A percentile compares a stretch with the other conserved stretches of the same genome.
Conservation (phyloP, 2,888 invertebrate species). For the Torymus auratus region DNA sequence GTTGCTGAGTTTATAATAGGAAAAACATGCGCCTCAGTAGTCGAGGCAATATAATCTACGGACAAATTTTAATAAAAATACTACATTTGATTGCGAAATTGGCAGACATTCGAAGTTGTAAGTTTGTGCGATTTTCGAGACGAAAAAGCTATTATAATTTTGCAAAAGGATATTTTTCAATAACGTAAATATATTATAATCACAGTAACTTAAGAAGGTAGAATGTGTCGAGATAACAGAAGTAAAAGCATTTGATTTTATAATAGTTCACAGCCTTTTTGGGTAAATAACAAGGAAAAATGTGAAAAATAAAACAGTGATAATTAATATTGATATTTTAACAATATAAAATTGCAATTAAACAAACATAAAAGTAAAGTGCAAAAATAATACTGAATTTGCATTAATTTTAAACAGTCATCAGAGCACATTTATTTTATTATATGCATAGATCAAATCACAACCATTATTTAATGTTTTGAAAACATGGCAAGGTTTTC, state of each 20-base stretch:
- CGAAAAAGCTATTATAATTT: no score
- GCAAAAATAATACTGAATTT: neutral
- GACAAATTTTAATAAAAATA: constrained; percentile 34
- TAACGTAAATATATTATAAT: no score
- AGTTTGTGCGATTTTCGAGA: constrained; percentile 26
- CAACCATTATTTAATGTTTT: no score
- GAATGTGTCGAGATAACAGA: neutral
- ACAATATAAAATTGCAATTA: no score
- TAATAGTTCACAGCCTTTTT: constrained; percentile 36
- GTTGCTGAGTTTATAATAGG: constrained; percentile 8
- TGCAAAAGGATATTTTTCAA: no score
- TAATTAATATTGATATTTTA: no score
- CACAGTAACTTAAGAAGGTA: neutral
- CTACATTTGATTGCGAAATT: constrained; percentile 38
- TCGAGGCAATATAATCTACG: constrained; percentile 3
- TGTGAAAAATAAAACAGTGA: neutral
- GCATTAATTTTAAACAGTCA: neutral
- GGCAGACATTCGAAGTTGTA: constrained; percentile 35
- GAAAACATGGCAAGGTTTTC: no score
- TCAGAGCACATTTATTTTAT: no score
- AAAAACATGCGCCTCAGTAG: constrained; percentile 30
- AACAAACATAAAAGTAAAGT: no score
- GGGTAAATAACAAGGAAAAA: neutral
- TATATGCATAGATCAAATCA: no score
- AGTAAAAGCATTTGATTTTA: constrained; percentile 4